phyloP scores from a whole-genome alignment of 1,140 invertebrate genomes.

The Sitophilus oryzae region DNA sequence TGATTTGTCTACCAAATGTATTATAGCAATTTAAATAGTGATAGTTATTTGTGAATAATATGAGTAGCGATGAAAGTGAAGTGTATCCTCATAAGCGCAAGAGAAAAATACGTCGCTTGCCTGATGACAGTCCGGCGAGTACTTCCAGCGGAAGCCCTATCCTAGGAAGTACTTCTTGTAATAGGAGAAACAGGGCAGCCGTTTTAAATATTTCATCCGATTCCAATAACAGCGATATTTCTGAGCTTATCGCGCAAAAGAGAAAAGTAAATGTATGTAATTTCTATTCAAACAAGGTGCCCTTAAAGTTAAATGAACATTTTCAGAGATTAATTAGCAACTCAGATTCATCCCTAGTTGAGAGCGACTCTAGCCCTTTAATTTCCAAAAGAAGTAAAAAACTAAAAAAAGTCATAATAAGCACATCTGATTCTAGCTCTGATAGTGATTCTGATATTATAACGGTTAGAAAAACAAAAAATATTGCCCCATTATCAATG shows the following conservation, averaged over 20 bases:
- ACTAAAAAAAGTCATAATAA: background rate
- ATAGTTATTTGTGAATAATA: constrained; percentile 17
- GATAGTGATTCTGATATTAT: constrained; percentile 11
- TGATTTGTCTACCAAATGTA: too few relatives aligned
- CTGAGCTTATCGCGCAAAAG: constrained; percentile 24
- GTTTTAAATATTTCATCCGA: constrained; percentile 19
- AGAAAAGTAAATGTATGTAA: constrained; percentile 34
- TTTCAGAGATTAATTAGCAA: constrained; percentile 4
- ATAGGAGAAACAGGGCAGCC: constrained; percentile 2
- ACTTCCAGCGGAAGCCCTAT: constrained; percentile 35
- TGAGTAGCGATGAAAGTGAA: constrained; percentile 34
- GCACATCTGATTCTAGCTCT: background rate
- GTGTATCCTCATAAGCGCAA: constrained; percentile 23
- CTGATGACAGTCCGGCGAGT: constrained; percentile 24
- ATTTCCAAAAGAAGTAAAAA: background rate
- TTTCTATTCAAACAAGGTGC: background rate
- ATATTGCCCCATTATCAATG: background rate
- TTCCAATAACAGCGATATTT: constrained; percentile 30
- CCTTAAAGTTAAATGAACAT: background rate
- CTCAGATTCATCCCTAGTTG: background rate
- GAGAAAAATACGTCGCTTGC: constrained; percentile 23
- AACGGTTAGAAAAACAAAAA: constrained; percentile 10
- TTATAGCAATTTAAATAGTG: too few relatives aligned
- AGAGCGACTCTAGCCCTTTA: background rate
- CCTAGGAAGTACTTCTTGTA: constrained; percentile 22